A percentile compares a stretch with the other conserved stretches of the same genome.
Evolutionary conservation across 2,113 vertebrate species (phyloP).

Genomic region (Leucosticte australis): DNA sequence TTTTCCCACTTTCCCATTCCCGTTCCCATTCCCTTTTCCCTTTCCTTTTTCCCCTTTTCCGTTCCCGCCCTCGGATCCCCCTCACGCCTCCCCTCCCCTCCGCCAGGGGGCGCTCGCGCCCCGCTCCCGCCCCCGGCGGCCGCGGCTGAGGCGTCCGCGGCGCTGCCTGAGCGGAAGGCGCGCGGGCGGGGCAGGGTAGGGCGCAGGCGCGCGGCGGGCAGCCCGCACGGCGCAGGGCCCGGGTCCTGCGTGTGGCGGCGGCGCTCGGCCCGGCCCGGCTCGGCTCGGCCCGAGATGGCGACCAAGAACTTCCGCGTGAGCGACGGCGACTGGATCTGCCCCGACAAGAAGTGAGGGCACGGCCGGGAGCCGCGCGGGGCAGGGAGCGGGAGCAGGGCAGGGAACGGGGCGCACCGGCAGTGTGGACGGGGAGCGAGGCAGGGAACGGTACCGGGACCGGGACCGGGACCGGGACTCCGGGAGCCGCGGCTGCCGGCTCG

Average conservation of each 20-base stretch:
- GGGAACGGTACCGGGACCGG: not conserved
- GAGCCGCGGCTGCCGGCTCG: too few relatives aligned
- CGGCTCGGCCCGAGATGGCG: conserved; percentile 78
- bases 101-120: not conserved
- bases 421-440: too few relatives aligned
- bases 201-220: too few relatives aligned
- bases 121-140: too few relatives aligned
- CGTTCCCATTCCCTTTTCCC: too few relatives aligned
- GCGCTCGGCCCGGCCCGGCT: not conserved
- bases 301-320: conserved; percentile 97
- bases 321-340: conserved; percentile 97
- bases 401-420: too few relatives aligned
- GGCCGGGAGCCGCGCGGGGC: not conserved
- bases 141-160: too few relatives aligned
- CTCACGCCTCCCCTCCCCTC: not conserved
- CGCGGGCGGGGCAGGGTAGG: too few relatives aligned
- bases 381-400: not conserved
- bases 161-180: not conserved
- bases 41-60: not conserved
- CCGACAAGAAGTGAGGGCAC: conserved; percentile 92
- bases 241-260: too few relatives aligned
- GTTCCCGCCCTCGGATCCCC: not conserved
- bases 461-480: not conserved
- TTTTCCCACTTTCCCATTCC: too few relatives aligned
- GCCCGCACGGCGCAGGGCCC: too few relatives aligned